phyloP scores from a whole-genome alignment of 92 coral and sea anemone genomes.

The Virgularia gustaviana region DNA sequence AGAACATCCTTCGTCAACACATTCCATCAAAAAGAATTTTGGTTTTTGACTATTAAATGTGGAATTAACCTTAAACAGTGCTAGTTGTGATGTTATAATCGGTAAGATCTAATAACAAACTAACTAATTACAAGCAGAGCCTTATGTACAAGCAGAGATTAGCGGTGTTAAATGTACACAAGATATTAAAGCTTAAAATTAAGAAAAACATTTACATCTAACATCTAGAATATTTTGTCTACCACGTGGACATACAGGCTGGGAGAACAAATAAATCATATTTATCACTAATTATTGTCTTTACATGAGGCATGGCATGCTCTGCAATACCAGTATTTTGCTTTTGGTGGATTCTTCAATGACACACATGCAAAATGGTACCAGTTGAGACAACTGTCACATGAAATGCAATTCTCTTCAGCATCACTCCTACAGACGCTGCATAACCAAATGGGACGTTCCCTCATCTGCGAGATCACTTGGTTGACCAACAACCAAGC shows the following conservation, averaged over 20 bases:
- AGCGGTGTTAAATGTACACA: no score
- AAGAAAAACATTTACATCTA: not conserved
- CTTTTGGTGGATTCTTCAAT: constrained; percentile 4
- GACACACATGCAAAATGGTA: constrained; percentile 6
- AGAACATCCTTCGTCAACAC: no score
- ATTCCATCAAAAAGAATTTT: no score
- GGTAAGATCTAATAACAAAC: not conserved
- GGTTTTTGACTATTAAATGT: no score
- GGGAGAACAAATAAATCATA: no score
- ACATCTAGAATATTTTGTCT: not conserved
- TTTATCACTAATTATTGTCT: not conserved
- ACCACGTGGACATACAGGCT: no score
- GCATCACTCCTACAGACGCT: not conserved
- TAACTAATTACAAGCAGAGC: not conserved
- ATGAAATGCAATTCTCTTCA: not conserved
- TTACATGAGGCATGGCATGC: not conserved
- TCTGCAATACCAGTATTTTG: constrained; percentile 18
- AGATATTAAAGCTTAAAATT: no score
- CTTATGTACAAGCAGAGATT: no score
- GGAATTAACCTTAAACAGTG: no score
- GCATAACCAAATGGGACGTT: not conserved
- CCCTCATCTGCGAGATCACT: not conserved
- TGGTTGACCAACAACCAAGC: constrained; percentile 1
- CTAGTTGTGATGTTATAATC: no score
- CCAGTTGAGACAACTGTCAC: constrained; percentile 1